Conservation (phyloP, 2,888 invertebrate species). For the Actias luna region DNA sequence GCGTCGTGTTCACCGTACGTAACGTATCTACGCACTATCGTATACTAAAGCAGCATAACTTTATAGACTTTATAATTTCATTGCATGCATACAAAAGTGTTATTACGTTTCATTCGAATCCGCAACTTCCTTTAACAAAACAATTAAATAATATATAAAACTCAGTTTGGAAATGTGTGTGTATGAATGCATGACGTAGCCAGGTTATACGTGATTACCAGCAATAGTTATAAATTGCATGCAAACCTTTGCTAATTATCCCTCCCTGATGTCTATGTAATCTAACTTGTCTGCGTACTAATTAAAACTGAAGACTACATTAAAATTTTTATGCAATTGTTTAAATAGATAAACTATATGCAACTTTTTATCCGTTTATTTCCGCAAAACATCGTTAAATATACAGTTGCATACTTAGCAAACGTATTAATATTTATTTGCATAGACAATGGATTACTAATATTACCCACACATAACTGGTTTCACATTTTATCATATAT, state of each 20-base stretch:
- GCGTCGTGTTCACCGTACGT: conserved; percentile 64
- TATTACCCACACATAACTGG: conserved; percentile 21
- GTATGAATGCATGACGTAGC: conserved; percentile 53
- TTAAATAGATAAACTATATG: conserved; percentile 13
- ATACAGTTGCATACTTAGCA: conserved; percentile 54
- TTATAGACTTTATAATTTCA: conserved; percentile 26
- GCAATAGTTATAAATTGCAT: conserved; percentile 44
- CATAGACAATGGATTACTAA: conserved; percentile 71
- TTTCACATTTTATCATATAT: conserved; percentile 4
- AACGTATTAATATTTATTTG: conserved; percentile 65
- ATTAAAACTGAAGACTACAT: conserved; percentile 12
- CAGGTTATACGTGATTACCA: conserved; percentile 27
- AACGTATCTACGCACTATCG: conserved; percentile 41
- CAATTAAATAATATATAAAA: conserved; percentile 59
- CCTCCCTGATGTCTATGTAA: conserved; percentile 53
- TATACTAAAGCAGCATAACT: conserved; percentile 16
- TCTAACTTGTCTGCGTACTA: conserved; percentile 41
- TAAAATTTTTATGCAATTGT: conserved; percentile 6
- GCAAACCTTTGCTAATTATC: conserved; percentile 52
- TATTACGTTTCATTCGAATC: conserved; percentile 60
- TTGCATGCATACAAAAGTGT: conserved; percentile 56
- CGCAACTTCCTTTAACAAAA: conserved; percentile 68
- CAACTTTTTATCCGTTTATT: conserved; percentile 16
- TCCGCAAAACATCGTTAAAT: conserved; percentile 46
- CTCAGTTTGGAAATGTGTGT: conserved; percentile 42